phyloP scores from a whole-genome alignment of 2,797 vertebrate species.

The Fundulus diaphanus region DNA sequence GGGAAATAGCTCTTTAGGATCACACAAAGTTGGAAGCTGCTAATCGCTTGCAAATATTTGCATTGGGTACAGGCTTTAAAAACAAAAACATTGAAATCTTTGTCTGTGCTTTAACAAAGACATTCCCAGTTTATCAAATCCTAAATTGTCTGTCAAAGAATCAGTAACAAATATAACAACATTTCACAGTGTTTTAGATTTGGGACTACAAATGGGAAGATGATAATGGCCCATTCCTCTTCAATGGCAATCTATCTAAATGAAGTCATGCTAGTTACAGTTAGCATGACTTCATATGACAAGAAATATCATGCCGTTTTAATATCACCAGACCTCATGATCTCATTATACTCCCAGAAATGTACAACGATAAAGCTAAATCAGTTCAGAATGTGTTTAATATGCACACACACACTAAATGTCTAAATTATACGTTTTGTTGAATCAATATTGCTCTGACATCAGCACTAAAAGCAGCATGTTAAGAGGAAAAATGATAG shows the following conservation, averaged over 20 bases:
- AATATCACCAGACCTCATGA: not conserved
- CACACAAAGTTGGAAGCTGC: no score
- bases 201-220: no score
- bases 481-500: constrained; percentile 1
- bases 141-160: no score
- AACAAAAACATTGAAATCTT: no score
- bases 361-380: not conserved
- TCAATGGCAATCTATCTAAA: not conserved
- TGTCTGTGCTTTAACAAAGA: no score
- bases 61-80: no score
- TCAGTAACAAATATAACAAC: no score
- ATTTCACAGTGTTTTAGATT: no score
- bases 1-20: no score
- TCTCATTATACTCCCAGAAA: not conserved
- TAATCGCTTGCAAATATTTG: no score
- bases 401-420: not conserved
- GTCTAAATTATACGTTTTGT: constrained; percentile 5
- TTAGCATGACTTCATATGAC: not conserved
- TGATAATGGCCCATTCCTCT: not conserved
- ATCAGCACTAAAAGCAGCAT: not conserved
- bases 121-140: no score
- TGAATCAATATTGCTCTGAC: constrained; percentile 12
- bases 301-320: not conserved
- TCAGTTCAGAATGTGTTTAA: constrained; percentile 1
- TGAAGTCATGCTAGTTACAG: not conserved